Evolutionary conservation across 2,888 invertebrate genomes (phyloP).

Genomic region (Philopedon plagiatum): DNA sequence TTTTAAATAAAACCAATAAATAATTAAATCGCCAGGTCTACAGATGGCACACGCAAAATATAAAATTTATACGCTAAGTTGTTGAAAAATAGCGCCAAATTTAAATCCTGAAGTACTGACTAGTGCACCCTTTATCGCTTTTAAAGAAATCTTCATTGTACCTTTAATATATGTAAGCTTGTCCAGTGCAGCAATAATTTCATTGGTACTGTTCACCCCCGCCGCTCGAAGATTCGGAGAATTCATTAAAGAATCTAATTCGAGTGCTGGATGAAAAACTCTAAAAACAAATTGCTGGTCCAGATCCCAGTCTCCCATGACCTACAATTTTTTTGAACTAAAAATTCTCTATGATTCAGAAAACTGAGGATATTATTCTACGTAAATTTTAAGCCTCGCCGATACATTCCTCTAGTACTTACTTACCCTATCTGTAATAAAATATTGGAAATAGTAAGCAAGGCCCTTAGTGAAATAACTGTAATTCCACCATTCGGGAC

Average conservation of each 20-base stretch:
- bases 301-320: constrained; percentile 70
- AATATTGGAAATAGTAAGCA: constrained; percentile 82
- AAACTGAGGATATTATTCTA: no score
- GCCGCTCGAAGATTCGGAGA: constrained; percentile 35
- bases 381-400: no score
- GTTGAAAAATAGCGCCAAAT: no score
- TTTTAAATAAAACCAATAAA: no score
- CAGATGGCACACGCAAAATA: no score
- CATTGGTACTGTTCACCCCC: constrained; percentile 33
- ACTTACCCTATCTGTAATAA: constrained; percentile 72
- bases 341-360: no score
- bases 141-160: constrained; percentile 1
- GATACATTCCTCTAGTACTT: no score
- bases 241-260: constrained; percentile 39
- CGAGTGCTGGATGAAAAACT: constrained; percentile 73
- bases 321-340: constrained; percentile 37
- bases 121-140: no score
- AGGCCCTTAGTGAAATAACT: constrained; percentile 84
- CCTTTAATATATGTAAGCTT: constrained; percentile 52
- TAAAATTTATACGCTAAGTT: no score
- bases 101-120: no score
- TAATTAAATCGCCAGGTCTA: no score
- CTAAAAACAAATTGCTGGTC: constrained; percentile 78
- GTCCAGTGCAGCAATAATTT: constrained; percentile 45
- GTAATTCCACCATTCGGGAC: constrained; percentile 82